phyloP scores from a whole-genome alignment of 2,797 vertebrate genomes.

The Pipistrellus pygmaeus region DNA sequence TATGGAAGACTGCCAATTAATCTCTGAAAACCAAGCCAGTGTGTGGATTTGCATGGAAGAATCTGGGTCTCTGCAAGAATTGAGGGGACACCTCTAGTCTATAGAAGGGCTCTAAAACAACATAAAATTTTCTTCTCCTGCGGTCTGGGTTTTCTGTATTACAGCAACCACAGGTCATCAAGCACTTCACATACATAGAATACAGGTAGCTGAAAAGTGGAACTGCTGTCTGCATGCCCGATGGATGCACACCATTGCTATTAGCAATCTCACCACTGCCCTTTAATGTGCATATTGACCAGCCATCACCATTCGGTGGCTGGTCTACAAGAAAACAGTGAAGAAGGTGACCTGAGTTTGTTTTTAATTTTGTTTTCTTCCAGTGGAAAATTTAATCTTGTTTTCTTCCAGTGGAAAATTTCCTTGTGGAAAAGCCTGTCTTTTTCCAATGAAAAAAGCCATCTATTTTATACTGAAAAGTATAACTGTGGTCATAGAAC shows the following conservation, averaged over 20 bases:
- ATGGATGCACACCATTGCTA: neutral
- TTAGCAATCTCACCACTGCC: neutral
- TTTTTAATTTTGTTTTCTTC: neutral
- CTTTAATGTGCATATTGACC: neutral
- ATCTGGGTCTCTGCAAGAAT: neutral
- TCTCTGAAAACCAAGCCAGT: neutral
- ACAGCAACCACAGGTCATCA: neutral
- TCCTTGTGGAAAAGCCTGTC: neutral
- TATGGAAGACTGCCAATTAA: neutral
- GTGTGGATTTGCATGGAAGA: neutral
- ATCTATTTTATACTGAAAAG: neutral
- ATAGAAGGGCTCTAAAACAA: neutral
- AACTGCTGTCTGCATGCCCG: rapidly evolving
- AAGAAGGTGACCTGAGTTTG: neutral
- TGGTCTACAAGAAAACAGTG: neutral
- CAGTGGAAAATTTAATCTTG: neutral
- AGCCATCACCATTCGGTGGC: neutral
- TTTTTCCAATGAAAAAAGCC: neutral
- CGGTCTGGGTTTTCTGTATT: neutral
- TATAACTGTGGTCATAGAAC: neutral
- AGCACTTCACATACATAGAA: neutral
- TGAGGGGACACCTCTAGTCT: neutral
- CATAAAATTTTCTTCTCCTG: neutral
- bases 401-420: neutral
- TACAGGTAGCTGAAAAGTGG: neutral